Evolutionary conservation across 1,140 invertebrate genomes (phyloP), one percentile per base, ranked within the genome.

Genomic region (Megathymus violae): DNA sequence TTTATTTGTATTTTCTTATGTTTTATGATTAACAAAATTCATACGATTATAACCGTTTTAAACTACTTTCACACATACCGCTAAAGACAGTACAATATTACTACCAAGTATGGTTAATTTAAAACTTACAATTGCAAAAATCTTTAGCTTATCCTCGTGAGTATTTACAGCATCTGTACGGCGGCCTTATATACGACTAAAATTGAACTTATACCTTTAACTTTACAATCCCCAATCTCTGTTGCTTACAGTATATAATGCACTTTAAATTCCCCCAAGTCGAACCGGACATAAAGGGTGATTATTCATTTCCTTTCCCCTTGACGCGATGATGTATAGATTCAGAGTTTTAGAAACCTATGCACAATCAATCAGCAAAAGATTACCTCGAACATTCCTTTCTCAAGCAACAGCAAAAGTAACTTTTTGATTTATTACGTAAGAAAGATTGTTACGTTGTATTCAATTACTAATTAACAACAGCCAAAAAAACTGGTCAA

Each of bases 261-360:
- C 7, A 58, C 40, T 58, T 58, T 58, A 44, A 58, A 58, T 43
- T 44, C 41, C 14, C 48, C 31, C 13, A 58, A 56, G 52, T 44
- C 52, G 27, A 17, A 58, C 40, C 15, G 52, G 52, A 59, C 56
- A 59, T 59, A 59, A 59, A 59, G 56, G 56, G 56, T 59, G 56
- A 59, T 59, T 59, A 47, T 59, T 59, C 56, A 59, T 47, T 59
- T 31, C 41, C 43, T 17, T 31, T 47, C 56, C n/a, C 56, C 43
- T 47, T 59, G 56, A 59, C 56, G 56, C 47, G 56, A 59, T 59
- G 56, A 59, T 59, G 46, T 59, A 47, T 59, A 47, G 56, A 59
- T 34, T 59, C 40, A 22, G 41, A 58, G 52, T 58, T 56, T 56
- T 31, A 58, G 52, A 58, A 36, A 58, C 40, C 52, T 31, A 58